Evolutionary conservation across 2,797 vertebrate genomes (phyloP).

Genomic region (Ctenopoma kingsleyae): DNA sequence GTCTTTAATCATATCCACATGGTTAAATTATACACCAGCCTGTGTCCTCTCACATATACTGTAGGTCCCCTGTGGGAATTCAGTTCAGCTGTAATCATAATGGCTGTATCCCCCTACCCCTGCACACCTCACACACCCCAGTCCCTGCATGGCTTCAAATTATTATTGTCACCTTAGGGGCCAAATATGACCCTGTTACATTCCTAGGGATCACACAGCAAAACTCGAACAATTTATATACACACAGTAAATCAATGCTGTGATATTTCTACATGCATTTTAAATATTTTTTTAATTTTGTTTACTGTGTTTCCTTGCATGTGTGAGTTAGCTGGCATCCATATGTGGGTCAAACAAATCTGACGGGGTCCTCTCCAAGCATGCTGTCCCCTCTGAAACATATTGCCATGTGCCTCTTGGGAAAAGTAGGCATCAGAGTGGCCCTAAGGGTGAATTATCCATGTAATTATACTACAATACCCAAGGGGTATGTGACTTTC

Average conservation of each 20-base stretch:
- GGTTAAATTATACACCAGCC: constrained; percentile 65
- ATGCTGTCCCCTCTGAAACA: not conserved
- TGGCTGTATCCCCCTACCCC: constrained; percentile 6
- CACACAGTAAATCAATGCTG: constrained; percentile 1
- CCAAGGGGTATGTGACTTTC: constrained; percentile 43
- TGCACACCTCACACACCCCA: not conserved
- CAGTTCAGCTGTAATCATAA: constrained; percentile 57
- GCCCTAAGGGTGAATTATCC: constrained; percentile 57
- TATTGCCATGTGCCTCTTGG: constrained; percentile 30
- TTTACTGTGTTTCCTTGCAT: not conserved
- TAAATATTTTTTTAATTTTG: not conserved
- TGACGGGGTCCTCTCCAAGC: constrained; percentile 18
- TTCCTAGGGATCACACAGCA: constrained; percentile 23
- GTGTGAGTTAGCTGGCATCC: not conserved
- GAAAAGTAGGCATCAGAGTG: constrained; percentile 47
- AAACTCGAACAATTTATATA: constrained; percentile 13
- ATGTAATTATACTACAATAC: constrained; percentile 76
- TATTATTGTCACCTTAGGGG: constrained; percentile 66
- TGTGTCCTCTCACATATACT: constrained; percentile 52
- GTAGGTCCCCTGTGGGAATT: constrained; percentile 65
- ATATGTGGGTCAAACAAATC: constrained; percentile 24
- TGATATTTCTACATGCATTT: constrained; percentile 24
- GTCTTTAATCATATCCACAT: constrained; percentile 70
- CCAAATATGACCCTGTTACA: constrained; percentile 32
- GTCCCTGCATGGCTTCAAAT: constrained; percentile 43